Conservation (phyloP, 1,140 invertebrate species). For the Aphelenchoides fujianensis region DNA sequence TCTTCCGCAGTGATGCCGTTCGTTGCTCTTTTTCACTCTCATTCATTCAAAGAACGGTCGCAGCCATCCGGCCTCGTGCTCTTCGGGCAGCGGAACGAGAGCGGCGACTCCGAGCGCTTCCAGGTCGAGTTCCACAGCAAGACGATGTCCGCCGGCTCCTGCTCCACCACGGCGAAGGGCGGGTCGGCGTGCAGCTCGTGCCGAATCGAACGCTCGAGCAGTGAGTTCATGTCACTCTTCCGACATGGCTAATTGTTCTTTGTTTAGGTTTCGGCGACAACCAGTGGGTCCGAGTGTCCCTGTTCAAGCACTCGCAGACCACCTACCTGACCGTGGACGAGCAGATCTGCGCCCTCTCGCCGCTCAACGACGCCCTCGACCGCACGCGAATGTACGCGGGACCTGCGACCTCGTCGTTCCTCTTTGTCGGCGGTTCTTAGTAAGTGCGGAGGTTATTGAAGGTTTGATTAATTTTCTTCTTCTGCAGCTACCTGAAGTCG, state of each 20-base stretch:
- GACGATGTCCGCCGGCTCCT: background rate
- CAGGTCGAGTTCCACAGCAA: background rate
- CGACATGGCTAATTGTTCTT: too few species aligned
- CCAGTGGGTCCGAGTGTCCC: background rate
- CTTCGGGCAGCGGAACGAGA: slow-evolving; percentile 2
- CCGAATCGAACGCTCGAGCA: slow-evolving; percentile 7
- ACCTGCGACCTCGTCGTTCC: background rate
- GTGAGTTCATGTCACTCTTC: too few species aligned
- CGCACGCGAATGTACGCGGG: background rate
- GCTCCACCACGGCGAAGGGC: background rate
- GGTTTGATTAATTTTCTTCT: too few species aligned
- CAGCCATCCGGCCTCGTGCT: background rate
- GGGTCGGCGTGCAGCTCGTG: background rate
- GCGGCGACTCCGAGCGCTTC: background rate
- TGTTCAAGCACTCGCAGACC: background rate
- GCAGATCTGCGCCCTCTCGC: slow-evolving; percentile 1
- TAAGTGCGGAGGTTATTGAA: too few species aligned
- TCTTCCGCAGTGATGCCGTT: background rate
- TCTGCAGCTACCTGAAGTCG: background rate
- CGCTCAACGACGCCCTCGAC: background rate
- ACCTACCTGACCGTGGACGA: slow-evolving; percentile 6
- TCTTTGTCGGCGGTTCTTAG: slow-evolving; percentile 11
- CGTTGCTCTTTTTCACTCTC: background rate
- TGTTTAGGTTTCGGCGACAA: background rate
- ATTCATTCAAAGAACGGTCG: background rate